A percentile compares a stretch with the other conserved stretches of the same genome.
These are phyloP conservation scores for Choloepus hoffmanni DNA, from an alignment of 2,113 vertebrate genomes.

Conservation along the genomic window DNA sequence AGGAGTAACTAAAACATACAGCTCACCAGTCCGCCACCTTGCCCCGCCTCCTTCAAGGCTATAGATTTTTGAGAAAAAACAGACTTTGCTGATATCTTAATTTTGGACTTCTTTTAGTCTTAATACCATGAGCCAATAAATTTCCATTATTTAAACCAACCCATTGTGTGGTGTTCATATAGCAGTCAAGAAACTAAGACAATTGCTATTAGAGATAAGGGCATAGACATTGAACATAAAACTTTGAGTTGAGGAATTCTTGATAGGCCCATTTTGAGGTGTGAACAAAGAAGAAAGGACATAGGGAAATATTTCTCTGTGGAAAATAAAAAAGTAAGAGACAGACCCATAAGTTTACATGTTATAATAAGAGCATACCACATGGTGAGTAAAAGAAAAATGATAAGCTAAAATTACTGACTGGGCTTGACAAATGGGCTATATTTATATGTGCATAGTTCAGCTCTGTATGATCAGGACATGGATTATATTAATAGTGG, in stretches of 20 bases:
- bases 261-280: not conserved
- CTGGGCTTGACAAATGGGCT: not conserved
- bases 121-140: no score
- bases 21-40: no score
- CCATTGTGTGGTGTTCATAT: no score
- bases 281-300: not conserved
- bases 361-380: not conserved
- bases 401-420: not conserved
- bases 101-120: no score
- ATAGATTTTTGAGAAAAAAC: no score
- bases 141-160: no score
- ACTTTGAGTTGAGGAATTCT: not conserved
- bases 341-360: not conserved
- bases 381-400: not conserved
- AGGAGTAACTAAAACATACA: no score
- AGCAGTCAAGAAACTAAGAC: no score
- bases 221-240: not conserved
- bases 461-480: not conserved
- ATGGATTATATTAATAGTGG: not conserved
- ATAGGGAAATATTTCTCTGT: not conserved
- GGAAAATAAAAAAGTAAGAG: not conserved
- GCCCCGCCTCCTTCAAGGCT: no score
- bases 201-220: not conserved
- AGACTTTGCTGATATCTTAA: no score
- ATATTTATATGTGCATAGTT: not conserved